Evolutionary conservation across 2,113 vertebrate genomes (phyloP).

Genomic region (Gopherus evgoodei): DNA sequence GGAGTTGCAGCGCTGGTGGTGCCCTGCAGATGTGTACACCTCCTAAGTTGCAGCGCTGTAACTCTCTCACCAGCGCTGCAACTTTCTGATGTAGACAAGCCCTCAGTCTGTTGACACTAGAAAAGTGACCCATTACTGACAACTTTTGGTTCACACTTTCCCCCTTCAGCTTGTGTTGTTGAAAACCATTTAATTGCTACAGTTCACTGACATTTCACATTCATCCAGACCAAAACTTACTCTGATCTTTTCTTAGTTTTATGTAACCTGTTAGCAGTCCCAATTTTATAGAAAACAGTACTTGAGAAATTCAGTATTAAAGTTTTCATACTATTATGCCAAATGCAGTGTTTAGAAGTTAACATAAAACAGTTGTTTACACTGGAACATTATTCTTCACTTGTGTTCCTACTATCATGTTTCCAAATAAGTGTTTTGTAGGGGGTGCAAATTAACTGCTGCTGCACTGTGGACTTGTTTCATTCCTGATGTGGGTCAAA

Average conservation of each 20-base stretch:
- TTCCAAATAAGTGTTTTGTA: not conserved
- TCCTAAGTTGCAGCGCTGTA: no score
- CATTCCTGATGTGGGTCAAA: not conserved
- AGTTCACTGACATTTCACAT: fast-evolving
- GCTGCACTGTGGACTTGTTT: not conserved
- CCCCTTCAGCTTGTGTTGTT: not conserved
- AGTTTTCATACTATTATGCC: not conserved
- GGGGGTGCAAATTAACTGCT: not conserved
- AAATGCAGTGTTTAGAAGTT: not conserved
- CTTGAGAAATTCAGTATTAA: not conserved
- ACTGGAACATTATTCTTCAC: not conserved
- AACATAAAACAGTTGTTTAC: not conserved
- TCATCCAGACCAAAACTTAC: not conserved
- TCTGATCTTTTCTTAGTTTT: not conserved
- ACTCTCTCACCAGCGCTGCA: no score
- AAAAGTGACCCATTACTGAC: not conserved
- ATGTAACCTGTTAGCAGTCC: not conserved
- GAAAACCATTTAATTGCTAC: not conserved
- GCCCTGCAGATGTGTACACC: no score
- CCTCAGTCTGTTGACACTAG: not conserved
- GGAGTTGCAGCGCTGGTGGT: no score
- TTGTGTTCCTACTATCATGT: not conserved
- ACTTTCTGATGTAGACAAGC: no score
- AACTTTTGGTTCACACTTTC: not conserved
- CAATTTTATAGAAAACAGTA: not conserved